phyloP scores from a whole-genome alignment of 2,888 invertebrate species.

The Eupithecia dodoneata region DNA sequence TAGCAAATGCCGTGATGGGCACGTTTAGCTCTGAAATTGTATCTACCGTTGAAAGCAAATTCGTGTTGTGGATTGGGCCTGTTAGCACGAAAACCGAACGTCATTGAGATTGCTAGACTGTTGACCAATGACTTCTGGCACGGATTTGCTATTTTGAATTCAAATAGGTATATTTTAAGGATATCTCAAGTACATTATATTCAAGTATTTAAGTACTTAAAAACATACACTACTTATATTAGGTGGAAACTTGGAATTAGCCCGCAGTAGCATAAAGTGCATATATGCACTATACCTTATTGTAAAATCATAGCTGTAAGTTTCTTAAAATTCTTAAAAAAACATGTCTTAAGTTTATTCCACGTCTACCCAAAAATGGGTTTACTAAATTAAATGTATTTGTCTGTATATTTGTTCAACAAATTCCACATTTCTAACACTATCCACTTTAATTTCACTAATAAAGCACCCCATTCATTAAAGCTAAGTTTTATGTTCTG shows the following conservation, averaged over 20 bases:
- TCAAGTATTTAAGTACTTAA: too few species aligned
- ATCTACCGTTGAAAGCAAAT: constrained; percentile 49
- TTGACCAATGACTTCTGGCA: constrained; percentile 3
- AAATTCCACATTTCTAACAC: background rate
- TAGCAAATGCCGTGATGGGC: constrained; percentile 28
- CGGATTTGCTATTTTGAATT: background rate
- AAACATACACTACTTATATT: too few species aligned
- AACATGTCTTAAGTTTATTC: background rate
- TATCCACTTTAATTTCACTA: background rate
- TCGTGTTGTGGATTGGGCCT: constrained; percentile 46
- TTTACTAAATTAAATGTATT: background rate
- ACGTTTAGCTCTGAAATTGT: constrained; percentile 35
- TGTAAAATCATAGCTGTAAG: too few species aligned
- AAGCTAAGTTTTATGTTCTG: constrained; percentile 44
- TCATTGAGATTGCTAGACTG: constrained; percentile 30
- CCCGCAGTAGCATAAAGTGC: too few species aligned
- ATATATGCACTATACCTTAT: too few species aligned
- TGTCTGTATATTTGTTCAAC: background rate
- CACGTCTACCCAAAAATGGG: background rate
- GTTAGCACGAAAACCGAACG: constrained; percentile 35
- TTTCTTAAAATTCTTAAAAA: too few species aligned
- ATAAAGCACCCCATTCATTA: constrained; percentile 31
- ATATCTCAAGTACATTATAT: background rate
- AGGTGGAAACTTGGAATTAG: too few species aligned
- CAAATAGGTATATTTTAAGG: background rate